phyloP scores from a whole-genome alignment of 2,888 invertebrate species.

The Scaptomyza tumidula region DNA sequence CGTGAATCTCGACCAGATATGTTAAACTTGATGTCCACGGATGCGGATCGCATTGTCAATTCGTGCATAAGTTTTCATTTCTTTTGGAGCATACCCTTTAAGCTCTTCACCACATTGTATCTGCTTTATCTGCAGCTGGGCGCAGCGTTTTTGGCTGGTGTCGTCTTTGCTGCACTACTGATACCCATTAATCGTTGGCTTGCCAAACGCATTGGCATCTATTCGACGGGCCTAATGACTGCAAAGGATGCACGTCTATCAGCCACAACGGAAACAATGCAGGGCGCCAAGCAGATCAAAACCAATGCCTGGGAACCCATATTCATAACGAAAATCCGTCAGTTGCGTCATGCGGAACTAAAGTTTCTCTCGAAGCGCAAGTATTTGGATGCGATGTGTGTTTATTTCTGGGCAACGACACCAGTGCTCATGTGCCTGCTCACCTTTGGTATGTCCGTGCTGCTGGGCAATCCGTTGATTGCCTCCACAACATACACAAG shows the following conservation, averaged over 20 bases:
- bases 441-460: conserved; percentile 91
- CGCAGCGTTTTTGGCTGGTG: conserved; percentile 94
- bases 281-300: conserved; percentile 95
- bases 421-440: conserved; percentile 95
- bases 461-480: conserved; percentile 89
- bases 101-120: conserved; percentile 92
- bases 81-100: conserved; percentile 96
- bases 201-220: conserved; percentile 93
- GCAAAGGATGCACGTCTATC: conserved; percentile 96
- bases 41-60: conserved; percentile 97
- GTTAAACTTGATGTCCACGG: conserved; percentile 98
- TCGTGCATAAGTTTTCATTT: conserved; percentile 98
- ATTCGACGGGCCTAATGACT: conserved; percentile 94
- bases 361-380: conserved; percentile 93
- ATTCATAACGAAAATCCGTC: conserved; percentile 90
- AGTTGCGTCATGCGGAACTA: conserved; percentile 89
- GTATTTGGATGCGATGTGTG: conserved; percentile 98
- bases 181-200: conserved; percentile 97
- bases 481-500: conserved; percentile 97
- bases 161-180: conserved; percentile 92
- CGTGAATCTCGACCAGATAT: conserved; percentile 91
- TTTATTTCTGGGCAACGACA: conserved; percentile 99
- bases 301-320: conserved; percentile 97
- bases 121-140: conserved; percentile 95
- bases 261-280: conserved; percentile 93